Percentiles rank a stretch among this genome's conserved stretches.
Conservation (phyloP, 2,888 invertebrate species). For the Dendrolimus houi region DNA sequence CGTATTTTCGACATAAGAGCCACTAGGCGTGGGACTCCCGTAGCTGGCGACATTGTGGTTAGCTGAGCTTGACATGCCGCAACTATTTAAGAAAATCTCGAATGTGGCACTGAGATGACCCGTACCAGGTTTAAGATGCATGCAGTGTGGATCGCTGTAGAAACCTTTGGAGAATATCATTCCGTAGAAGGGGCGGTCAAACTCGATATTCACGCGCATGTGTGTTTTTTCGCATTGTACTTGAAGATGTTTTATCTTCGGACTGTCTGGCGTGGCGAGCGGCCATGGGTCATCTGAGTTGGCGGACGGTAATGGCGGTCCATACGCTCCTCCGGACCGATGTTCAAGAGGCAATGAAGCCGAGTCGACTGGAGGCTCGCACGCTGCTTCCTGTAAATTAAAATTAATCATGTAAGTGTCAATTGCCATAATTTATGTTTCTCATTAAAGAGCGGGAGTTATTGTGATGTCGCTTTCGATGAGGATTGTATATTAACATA, state of each 20-base stretch:
- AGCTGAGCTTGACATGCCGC: constrained; percentile 95
- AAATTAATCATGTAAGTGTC: constrained; percentile 7
- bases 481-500: too few relatives aligned
- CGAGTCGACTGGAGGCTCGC: constrained; percentile 88
- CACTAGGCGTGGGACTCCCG: constrained; percentile 92
- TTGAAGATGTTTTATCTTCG: constrained; percentile 94
- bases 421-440: too few relatives aligned
- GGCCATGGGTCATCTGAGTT: constrained; percentile 92
- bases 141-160: constrained; percentile 93
- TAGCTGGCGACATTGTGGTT: constrained; percentile 90
- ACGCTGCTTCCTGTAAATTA: constrained; percentile 81
- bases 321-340: constrained; percentile 86
- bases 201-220: constrained; percentile 96
- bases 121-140: constrained; percentile 93
- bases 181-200: constrained; percentile 95
- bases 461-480: too few relatives aligned
- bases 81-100: constrained; percentile 94
- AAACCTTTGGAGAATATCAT: constrained; percentile 97
- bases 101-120: constrained; percentile 94
- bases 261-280: constrained; percentile 90
- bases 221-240: constrained; percentile 97
- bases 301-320: constrained; percentile 78
- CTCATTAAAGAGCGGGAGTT: background rate
- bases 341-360: constrained; percentile 89
- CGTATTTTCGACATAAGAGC: constrained; percentile 95